Evolutionary conservation across 2,797 vertebrate species (phyloP), one percentile per base, ranked within the genome.

Genomic region (Sebastes itinus): DNA sequence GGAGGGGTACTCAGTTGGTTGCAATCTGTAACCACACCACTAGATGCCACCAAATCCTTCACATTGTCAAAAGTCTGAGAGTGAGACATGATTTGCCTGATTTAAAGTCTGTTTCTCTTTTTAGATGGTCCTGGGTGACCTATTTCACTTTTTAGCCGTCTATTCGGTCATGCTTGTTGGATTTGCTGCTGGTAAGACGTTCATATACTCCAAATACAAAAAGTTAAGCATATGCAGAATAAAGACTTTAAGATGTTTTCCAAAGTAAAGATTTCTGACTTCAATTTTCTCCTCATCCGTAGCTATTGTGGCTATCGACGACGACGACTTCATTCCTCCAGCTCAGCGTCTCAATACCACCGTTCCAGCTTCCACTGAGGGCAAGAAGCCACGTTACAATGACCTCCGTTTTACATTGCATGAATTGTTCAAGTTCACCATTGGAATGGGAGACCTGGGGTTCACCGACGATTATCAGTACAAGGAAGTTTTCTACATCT

Each of bases 361-460:
- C 0, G 35, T 38, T 38, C 35, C 35, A 38, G 35, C 5, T 38
- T 38, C 12, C 35, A 38, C 1, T 0, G 72, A 77, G 55, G 25
- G 80, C 2, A 75, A 89, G n/a, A 90, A 83, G 72, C 88, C 82
- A 1, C 89, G 90, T 0, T 98, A 95, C 1, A 82, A 90, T 0
- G 93, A 95, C 68, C 83, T 99, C 65, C 46, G 93, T 3, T 96
- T 93, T 0, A 96, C 97, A 1, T 95, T 89, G 1, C 67, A 98
- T 94, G 97, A 98, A 78, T 87, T 99, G 83, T 98, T 99, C 93
- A 98, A 97, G 88, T 98, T 99, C 94, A 97, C 97, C n/a, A 98
- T 98, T 0, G 97, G 97, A 33, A 98, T 99, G 97, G 98, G 97
- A 0, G 95, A 99, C 55, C 95, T 99, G 94, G 93, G 97, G 66